Evolutionary conservation across 1,140 invertebrate genomes (phyloP), one percentile per base, ranked within the genome.

Genomic region (Octopus sinensis): DNA sequence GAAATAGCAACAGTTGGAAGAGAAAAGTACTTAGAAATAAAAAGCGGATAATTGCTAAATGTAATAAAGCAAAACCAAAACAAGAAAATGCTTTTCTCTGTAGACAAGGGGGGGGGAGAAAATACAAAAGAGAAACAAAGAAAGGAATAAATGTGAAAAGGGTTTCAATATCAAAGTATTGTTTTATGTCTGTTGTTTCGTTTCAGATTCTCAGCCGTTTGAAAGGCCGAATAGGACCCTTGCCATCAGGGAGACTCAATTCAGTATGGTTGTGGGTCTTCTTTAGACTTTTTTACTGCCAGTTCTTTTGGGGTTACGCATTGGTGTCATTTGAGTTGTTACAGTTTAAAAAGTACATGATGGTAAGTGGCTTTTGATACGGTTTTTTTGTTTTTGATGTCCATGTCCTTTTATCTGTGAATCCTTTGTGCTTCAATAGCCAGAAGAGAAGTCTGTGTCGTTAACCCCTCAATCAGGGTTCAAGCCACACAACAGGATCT

Each of bases 321-420:
- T 77, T 77, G 30, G 6, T 77, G 51, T 77, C 76, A 23, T 77
- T 77, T 77, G 76, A 77, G 51, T 13, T 77, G 30, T 77, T 77
- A 77, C 30, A 51, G 30, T 77, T 77, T 30, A 5, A 77, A 77
- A 77, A 77, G 12, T 77, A 77, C 76, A 43, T 4, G 76, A 43
- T 6, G 76, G 76, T 77, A 77, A 77, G 30, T 43, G 23, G 23
- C 23, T 23, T 23, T 23, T 23, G 23, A 23, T 23, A 23, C 23
- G 23, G 23, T 23, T 23, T 23, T 23, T 23, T 23, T 23, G 23
- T 23, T 23, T 23, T 23, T 23, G 23, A 23, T 23, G 23, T 23
- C 23, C 23, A 23, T 23, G 23, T 23, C 23, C 23, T 23, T 23
- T 23, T 23, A 23, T 23, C 23, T 23, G 23, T 23, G 23, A 23